phyloP scores from a whole-genome alignment of 2,113 vertebrate genomes.

The Catharus fuscescens region DNA sequence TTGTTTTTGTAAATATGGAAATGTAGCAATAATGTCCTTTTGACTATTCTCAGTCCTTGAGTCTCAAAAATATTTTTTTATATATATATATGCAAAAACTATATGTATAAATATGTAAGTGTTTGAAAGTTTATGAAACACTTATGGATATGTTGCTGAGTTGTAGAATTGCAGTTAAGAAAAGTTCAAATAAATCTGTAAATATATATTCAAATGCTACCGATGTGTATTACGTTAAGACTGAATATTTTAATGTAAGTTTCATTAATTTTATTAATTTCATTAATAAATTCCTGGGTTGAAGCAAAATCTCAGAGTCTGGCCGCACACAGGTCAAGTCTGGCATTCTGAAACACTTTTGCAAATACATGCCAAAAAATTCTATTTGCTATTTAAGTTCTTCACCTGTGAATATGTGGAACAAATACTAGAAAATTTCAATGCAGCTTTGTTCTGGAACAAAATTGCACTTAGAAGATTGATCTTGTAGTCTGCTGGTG shows the following conservation, averaged over 20 bases:
- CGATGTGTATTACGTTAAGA: not conserved
- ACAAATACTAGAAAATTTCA: not conserved
- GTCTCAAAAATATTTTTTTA: conserved; percentile 83
- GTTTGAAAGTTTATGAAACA: conserved; percentile 73
- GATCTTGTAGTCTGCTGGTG: not conserved
- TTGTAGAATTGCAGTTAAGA: conserved; percentile 73
- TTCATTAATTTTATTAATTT: not conserved
- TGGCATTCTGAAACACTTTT: not conserved
- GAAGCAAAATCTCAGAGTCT: not conserved
- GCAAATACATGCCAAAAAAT: not conserved
- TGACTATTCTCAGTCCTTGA: conserved; percentile 75
- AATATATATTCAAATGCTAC: conserved; percentile 63
- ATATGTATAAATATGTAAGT: conserved; percentile 82
- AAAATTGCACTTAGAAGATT: not conserved
- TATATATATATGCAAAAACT: conserved; percentile 81
- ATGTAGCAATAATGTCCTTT: conserved; percentile 85
- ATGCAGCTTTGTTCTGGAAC: not conserved
- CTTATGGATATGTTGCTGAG: conserved; percentile 71
- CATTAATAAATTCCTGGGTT: conserved; percentile 8
- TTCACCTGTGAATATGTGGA: not conserved
- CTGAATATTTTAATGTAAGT: not conserved
- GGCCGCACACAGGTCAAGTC: not conserved
- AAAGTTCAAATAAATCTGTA: conserved; percentile 83
- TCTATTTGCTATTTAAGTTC: not conserved
- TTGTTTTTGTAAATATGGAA: conserved; percentile 82